A percentile compares a stretch with the other conserved stretches of the same genome.
Conservation (phyloP, 2,113 vertebrate species). For the Brienomyrus longianalis region DNA sequence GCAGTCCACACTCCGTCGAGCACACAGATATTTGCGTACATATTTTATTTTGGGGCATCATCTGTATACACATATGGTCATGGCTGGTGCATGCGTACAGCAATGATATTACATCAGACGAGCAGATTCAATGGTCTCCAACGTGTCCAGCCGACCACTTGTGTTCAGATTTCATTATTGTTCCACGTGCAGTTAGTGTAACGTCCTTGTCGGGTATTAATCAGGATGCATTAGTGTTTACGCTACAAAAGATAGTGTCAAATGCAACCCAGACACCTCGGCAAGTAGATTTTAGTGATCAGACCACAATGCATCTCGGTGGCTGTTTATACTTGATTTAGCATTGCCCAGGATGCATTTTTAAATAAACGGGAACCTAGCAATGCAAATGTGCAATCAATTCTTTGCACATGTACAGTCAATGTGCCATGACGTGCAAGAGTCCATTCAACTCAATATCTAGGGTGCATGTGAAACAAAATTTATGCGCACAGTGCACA, state of each 20-base stretch:
- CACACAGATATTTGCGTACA: neutral
- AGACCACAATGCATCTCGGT: neutral
- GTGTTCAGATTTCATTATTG: neutral
- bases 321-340: neutral
- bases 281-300: neutral
- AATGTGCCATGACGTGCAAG: neutral
- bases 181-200: neutral
- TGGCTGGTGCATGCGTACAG: neutral
- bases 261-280: neutral
- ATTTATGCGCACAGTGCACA: neutral
- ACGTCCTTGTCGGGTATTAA: neutral
- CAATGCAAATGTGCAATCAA: neutral
- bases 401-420: neutral
- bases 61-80: neutral
- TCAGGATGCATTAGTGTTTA: neutral
- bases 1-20: neutral
- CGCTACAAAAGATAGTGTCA: neutral
- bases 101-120: neutral
- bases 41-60: neutral
- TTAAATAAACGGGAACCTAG: neutral
- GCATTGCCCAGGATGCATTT: neutral
- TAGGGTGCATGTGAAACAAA: neutral
- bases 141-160: neutral
- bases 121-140: neutral
- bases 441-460: neutral